Base-by-base conservation (phyloP, 1,140 invertebrate species). In the Sycophila sp. region DNA sequence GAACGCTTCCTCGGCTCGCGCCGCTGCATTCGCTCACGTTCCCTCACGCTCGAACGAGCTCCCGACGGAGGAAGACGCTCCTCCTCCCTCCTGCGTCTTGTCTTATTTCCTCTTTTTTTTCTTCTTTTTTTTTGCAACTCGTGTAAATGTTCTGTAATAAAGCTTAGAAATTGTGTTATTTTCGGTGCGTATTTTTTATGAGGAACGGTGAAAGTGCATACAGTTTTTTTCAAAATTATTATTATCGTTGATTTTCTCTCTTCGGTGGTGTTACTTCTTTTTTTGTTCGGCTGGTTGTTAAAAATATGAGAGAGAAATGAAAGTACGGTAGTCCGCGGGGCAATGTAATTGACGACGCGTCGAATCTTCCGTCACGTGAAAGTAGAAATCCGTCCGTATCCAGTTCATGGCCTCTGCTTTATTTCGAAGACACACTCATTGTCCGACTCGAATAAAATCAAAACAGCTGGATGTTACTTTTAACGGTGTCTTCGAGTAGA, bases 311-410 rank as follows among this genome's bases (percentile, higher is more conserved):
- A n/a, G 70, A 71, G 62, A 73, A 73, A 68, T 69, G 55, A 68
- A 64, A 66, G 69, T 65, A 51, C 62, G 30, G 69, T 51, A 71
- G 69, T 24, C 62, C 17, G n/a, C n/a, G n/a, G 8, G 47, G 22
- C 47, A 38, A n/a, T n/a, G n/a, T n/a, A n/a, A 63, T 70, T 73
- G 67, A 70, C 63, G 60, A 51, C 66, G 56, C 59, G 42, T 62
- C 51, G 56, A 73, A 62, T 70, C 56, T 60, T 65, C 72, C 67
- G 58, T 70, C 72, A 73, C 47, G 72, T 69, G 72, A 73, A 73
- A 73, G 72, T 73, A 73, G 72, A 73, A 73, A 73, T 73, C 72
- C 70, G 72, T 64, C 66, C 19, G 64, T 68, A 72, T 62, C 71
- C 71, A 72, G 71, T 73, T 69, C 62, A 73, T 66, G 72, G 67